Evolutionary conservation across 1,140 invertebrate species (phyloP).

Genomic region (Zelostemma sp.): DNA sequence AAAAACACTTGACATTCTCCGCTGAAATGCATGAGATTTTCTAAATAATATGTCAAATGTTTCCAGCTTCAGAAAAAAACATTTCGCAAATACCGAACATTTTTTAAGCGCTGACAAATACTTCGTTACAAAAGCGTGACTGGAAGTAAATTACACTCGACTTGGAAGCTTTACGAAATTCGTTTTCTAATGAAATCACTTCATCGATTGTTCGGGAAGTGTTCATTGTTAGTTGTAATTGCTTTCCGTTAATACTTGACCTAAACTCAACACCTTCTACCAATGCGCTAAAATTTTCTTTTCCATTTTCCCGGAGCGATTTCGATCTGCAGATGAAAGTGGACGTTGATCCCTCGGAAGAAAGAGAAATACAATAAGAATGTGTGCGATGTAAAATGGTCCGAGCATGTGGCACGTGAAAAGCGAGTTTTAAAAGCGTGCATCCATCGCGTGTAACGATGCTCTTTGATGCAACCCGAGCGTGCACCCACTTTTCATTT

Average conservation of each 20-base stretch:
- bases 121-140: no score
- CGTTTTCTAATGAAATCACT: not conserved
- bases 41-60: no score
- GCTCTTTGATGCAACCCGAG: slow-evolving; percentile 8
- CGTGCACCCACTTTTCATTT: slow-evolving; percentile 4
- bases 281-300: not conserved
- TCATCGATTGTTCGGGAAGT: not conserved
- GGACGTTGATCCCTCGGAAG: not conserved
- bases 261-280: not conserved
- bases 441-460: slow-evolving; percentile 14
- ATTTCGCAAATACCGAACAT: no score
- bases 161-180: not conserved
- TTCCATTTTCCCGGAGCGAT: not conserved
- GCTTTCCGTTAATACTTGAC: not conserved
- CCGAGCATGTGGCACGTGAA: slow-evolving; percentile 15
- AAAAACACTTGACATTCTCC: no score
- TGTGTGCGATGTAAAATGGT: slow-evolving; percentile 10
- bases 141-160: not conserved
- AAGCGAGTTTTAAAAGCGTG: slow-evolving; percentile 19
- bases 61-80: no score
- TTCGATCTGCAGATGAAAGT: slow-evolving; percentile 3
- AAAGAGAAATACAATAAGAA: slow-evolving; percentile 5
- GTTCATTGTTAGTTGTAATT: slow-evolving; percentile 2
- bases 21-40: no score
- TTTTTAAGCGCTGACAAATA: no score